Conservation (phyloP, 2,113 vertebrate species). For the Lynx canadensis region DNA sequence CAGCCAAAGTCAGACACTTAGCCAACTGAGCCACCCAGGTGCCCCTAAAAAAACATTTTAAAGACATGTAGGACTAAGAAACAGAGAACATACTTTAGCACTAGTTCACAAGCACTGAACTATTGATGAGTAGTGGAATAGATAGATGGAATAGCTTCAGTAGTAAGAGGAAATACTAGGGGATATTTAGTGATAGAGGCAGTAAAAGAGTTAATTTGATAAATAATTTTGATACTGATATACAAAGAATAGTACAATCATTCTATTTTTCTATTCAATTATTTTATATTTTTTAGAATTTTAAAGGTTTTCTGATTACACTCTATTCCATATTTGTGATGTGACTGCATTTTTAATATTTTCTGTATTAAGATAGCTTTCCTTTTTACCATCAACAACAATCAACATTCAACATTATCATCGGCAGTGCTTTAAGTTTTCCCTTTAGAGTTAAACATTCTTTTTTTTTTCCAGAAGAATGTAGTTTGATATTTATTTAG, state of each 20-base stretch:
- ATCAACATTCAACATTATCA: not conserved
- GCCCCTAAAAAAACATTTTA: not conserved
- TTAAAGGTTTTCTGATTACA: not conserved
- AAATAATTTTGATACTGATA: not conserved
- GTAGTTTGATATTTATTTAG: constrained; percentile 87
- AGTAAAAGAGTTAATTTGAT: not conserved
- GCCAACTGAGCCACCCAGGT: too few species aligned
- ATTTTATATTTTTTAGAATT: not conserved
- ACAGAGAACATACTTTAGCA: not conserved
- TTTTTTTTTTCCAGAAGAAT: constrained; percentile 76
- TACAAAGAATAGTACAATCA: not conserved
- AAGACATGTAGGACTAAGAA: not conserved
- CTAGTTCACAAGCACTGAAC: not conserved
- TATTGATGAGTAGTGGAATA: not conserved
- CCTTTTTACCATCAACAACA: not conserved
- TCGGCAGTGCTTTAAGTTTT: not conserved
- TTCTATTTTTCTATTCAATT: not conserved
- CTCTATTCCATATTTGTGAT: not conserved
- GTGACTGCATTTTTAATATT: not conserved
- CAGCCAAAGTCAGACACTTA: too few species aligned
- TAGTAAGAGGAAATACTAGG: not conserved
- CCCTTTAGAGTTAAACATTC: not conserved
- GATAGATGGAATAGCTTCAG: not conserved
- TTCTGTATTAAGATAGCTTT: not conserved
- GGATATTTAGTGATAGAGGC: not conserved